Evolutionary conservation across 2,113 vertebrate species (phyloP), one percentile per base, ranked within the genome.

Genomic region (Muntiacus reevesi): DNA sequence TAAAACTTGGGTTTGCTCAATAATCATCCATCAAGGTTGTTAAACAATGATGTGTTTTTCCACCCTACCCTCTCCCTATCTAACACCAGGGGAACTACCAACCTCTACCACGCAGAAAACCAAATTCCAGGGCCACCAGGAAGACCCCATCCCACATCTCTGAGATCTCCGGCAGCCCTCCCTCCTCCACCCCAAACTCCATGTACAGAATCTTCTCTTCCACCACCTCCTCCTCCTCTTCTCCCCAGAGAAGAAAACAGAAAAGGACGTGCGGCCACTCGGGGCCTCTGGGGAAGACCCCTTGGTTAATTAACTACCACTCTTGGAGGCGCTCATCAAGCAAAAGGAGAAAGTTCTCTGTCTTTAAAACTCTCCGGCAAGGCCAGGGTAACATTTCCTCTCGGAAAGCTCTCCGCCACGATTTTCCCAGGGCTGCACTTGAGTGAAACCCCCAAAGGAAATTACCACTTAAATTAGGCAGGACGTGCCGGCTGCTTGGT

Each of bases 391-490:
- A 97, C 97, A 86, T 43, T 98, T 98, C 98, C 98, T 97, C 98
- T 98, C 93, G 21, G 85, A 97, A 98, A 95, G 97, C 98, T 87
- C 88, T 71, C 92, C 33, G 8, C 92, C 50, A 62, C 0, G 25
- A 67, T 94, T 95, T 96, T 97, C 95, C 94, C 93, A 94, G 90
- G 82, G 78, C 94, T 90, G 97, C 88, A 94, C 97, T 96, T 95
- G 82, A 98, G 81, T 97, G 98, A 98, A 98, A 97, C 83, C 57
- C 98, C 89, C 62, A 93, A 96, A 97, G 97, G 96, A 95, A 98
- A 98, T 97, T 90, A 97, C 95, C 79, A 96, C 98, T 98, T 98
- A 98, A 97, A 98, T 96, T 57, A 97, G 95, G 88, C 54, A 67
- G 97, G 78, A 94, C 83, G 43, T 96, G 95, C 96, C 2, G 91